phyloP scores from a whole-genome alignment of 2,888 invertebrate species.

The Drosophila neutralis region DNA sequence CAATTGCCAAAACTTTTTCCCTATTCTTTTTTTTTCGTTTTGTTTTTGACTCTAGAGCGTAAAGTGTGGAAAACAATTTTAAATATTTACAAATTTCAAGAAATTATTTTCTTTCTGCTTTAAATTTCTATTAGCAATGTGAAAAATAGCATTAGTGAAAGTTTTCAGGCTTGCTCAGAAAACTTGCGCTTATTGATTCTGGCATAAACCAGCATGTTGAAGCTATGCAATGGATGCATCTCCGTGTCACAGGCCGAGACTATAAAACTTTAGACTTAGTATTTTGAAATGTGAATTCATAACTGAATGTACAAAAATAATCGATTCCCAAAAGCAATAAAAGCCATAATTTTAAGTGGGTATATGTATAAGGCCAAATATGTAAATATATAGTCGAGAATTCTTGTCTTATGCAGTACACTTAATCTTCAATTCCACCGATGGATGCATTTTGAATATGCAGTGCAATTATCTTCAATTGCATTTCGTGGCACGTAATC shows the following conservation, averaged over 20 bases:
- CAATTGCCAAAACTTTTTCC: slow-evolving; percentile 13
- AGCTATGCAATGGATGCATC: not conserved
- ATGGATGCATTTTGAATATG: slow-evolving; percentile 9
- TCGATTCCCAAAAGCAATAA: not conserved
- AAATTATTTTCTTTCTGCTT: not conserved
- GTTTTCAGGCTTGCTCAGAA: not conserved
- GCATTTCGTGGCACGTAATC: slow-evolving; percentile 23
- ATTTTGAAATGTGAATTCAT: not conserved
- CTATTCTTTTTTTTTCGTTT: not conserved
- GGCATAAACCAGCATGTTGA: not conserved
- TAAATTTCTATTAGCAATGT: not conserved
- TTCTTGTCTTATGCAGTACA: not conserved
- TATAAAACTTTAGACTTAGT: not conserved
- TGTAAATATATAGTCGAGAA: not conserved
- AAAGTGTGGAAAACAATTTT: not conserved
- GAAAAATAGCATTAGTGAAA: not conserved
- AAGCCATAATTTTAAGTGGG: not conserved
- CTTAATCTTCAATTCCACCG: not conserved
- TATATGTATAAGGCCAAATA: not conserved
- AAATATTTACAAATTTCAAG: not conserved
- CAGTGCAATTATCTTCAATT: slow-evolving; percentile 24
- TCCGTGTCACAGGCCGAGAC: not conserved
- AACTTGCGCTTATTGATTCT: not conserved
- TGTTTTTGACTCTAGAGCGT: not conserved
- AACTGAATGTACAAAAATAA: not conserved